These are phyloP conservation scores for Notarius quadriscutis DNA, from an alignment of 2,113 vertebrate species.

Conservation along the genomic window DNA sequence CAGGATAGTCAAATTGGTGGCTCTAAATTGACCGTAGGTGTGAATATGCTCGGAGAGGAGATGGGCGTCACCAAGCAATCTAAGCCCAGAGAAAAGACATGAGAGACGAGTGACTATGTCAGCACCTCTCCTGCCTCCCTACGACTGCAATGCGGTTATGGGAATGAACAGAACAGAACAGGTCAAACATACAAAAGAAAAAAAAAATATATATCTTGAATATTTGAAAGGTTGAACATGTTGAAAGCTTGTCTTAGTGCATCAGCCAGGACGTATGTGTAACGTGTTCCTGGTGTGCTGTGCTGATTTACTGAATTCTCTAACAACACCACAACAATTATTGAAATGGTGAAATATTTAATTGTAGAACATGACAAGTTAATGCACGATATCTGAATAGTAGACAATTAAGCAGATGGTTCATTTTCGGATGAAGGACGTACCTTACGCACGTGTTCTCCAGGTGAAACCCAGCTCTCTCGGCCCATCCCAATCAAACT, in stretches of 20 bases:
- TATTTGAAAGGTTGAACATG: background rate
- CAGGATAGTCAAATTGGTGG: too few species aligned
- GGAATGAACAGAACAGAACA: too few species aligned
- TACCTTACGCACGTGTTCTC: background rate
- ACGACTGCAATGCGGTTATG: too few species aligned
- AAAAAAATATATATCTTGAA: background rate
- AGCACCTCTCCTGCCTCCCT: too few species aligned
- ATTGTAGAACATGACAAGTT: background rate
- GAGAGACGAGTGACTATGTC: too few species aligned
- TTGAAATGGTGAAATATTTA: background rate
- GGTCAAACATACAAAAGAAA: background rate
- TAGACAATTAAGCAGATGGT: background rate
- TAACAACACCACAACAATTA: background rate
- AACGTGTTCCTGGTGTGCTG: background rate
- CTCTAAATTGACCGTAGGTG: too few species aligned
- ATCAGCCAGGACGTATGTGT: background rate
- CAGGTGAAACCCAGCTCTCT: slow-evolving; percentile 6
- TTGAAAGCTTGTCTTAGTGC: slow-evolving; percentile 23
- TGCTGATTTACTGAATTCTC: background rate
- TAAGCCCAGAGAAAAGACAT: too few species aligned
- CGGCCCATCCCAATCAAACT: slow-evolving; percentile 7
- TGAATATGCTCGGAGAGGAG: too few species aligned
- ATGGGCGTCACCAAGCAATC: too few species aligned
- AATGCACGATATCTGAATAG: background rate
- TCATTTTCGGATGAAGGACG: slow-evolving; percentile 5